A percentile compares a stretch with the other conserved stretches of the same genome.
Conservation (phyloP, 2,797 vertebrate species). For the Cossypha heuglini region DNA sequence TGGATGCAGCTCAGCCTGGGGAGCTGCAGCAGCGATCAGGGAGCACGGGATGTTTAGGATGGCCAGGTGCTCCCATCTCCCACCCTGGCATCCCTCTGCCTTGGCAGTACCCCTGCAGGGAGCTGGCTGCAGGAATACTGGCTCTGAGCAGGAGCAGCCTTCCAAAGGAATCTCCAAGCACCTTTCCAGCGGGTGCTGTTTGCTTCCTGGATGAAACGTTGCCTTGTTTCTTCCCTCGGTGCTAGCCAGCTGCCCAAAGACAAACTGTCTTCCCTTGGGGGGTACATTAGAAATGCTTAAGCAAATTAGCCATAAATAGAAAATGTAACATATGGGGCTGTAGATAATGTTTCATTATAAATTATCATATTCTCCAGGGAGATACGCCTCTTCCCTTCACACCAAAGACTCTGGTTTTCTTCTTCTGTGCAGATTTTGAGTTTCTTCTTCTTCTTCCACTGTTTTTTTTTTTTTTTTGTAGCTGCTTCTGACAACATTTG, state of each 20-base stretch:
- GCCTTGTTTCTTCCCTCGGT: not conserved
- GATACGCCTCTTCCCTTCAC: slow-evolving; percentile 47
- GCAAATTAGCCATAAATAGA: slow-evolving; percentile 72
- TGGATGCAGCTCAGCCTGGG: fast-evolving
- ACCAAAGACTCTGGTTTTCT: slow-evolving; percentile 20
- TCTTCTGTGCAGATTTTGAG: slow-evolving; percentile 10
- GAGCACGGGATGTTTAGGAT: not conserved
- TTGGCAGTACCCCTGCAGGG: fast-evolving
- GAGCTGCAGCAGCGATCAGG: fast-evolving
- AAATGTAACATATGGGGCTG: slow-evolving; percentile 64
- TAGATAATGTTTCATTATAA: slow-evolving; percentile 68
- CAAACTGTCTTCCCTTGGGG: slow-evolving; percentile 44
- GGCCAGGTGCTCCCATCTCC: not conserved
- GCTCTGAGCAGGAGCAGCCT: fast-evolving
- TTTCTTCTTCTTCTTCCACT: not conserved
- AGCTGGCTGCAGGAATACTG: not conserved
- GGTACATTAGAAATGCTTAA: slow-evolving; percentile 7
- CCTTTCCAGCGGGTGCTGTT: not conserved
- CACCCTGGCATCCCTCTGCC: fast-evolving
- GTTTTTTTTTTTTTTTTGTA: not conserved
- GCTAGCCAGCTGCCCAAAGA: slow-evolving; percentile 49
- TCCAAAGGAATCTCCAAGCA: not conserved
- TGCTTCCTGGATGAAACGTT: not conserved
- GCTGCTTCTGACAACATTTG: not conserved
- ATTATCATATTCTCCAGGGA: slow-evolving; percentile 60